Evolutionary conservation across 2,888 invertebrate genomes (phyloP).

Genomic region (Sepiola atlantica): DNA sequence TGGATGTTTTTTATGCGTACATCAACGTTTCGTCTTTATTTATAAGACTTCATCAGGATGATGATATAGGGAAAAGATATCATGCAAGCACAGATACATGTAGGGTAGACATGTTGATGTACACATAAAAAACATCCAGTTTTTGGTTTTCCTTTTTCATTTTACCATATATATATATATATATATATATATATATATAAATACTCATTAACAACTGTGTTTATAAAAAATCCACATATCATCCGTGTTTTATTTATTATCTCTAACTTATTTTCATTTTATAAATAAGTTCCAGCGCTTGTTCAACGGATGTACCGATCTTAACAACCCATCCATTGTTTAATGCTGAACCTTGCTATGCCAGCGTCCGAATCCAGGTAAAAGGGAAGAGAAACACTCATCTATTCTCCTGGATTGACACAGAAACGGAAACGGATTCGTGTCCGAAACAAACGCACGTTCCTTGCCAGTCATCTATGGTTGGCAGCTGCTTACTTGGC

Average conservation of each 20-base stretch:
- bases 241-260: background rate
- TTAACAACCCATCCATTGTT: background rate
- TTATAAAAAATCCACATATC: background rate
- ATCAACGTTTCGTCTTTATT: too few species aligned
- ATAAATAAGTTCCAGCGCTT: background rate
- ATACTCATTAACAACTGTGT: too few species aligned
- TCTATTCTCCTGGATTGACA: background rate
- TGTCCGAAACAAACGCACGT: background rate
- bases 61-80: too few species aligned
- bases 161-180: background rate
- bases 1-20: too few species aligned
- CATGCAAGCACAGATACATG: too few species aligned
- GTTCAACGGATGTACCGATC: background rate
- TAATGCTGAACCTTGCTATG: background rate
- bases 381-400: background rate
- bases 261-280: background rate
- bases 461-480: background rate
- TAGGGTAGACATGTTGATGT: too few species aligned
- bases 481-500: background rate
- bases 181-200: background rate
- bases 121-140: too few species aligned
- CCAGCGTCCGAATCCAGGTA: background rate
- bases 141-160: too few species aligned
- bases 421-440: background rate
- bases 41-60: too few species aligned